These are phyloP conservation scores for Mesembrinibis cayennensis DNA, from an alignment of 2,113 vertebrate genomes.

Conservation along the genomic window DNA sequence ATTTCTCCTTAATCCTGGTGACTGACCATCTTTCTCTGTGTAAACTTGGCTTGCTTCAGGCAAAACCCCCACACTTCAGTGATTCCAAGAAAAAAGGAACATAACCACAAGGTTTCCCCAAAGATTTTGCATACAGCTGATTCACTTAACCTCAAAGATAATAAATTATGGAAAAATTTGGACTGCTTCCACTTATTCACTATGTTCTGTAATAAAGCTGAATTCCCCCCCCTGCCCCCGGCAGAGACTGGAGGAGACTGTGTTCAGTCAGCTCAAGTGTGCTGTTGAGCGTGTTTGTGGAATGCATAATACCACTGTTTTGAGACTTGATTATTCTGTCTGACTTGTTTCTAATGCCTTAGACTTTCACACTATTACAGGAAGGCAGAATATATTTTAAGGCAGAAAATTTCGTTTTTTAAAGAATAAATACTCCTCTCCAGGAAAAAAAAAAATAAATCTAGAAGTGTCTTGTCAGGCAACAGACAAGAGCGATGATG, in stretches of 20 bases:
- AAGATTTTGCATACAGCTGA: constrained; percentile 45
- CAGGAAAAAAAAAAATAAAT: background rate
- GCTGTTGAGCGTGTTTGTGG: constrained; percentile 1
- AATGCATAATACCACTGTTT: background rate
- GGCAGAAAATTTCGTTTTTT: background rate
- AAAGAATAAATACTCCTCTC: background rate
- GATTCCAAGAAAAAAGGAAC: constrained; percentile 57
- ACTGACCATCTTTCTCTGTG: background rate
- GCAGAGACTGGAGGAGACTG: background rate
- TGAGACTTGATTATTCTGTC: background rate
- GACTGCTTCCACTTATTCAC: background rate
- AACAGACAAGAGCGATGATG: background rate
- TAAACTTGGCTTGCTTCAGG: constrained; percentile 19
- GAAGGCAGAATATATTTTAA: background rate
- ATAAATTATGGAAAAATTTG: constrained; percentile 32
- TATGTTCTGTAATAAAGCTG: background rate
- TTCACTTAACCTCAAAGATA: constrained; percentile 34
- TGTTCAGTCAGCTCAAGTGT: background rate
- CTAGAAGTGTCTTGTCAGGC: background rate
- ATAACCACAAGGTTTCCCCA: constrained; percentile 25
- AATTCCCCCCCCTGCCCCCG: too few species aligned
- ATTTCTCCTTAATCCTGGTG: background rate
- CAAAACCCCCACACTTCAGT: constrained; percentile 30
- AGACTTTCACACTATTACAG: background rate
- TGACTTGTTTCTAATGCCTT: background rate